Evolutionary conservation across 2,113 vertebrate species (phyloP).

Genomic region (Mohoua ochrocephala): DNA sequence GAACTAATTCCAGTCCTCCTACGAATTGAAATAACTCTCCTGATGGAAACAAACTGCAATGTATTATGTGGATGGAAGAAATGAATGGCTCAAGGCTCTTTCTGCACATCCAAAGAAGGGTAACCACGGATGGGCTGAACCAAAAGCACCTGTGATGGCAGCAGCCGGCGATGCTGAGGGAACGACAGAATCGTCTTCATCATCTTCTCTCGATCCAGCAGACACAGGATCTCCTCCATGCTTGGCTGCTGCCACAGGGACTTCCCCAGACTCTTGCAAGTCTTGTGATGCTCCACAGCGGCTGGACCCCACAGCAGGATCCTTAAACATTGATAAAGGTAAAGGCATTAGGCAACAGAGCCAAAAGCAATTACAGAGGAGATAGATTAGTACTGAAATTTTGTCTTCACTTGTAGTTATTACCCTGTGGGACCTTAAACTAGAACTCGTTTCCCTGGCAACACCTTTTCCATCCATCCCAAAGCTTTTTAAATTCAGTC

Average conservation of each 20-base stretch:
- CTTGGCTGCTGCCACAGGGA: constrained; percentile 92
- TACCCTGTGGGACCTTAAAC: neutral
- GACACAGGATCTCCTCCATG: constrained; percentile 82
- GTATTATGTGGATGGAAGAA: neutral
- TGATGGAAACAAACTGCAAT: neutral
- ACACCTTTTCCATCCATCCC: neutral
- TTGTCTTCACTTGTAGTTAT: neutral
- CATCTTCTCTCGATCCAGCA: constrained; percentile 82
- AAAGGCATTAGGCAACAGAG: neutral
- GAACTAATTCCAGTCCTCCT: neutral
- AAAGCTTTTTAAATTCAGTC: neutral
- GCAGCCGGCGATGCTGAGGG: constrained; percentile 82
- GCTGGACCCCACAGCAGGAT: constrained; percentile 89
- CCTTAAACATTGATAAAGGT: constrained; percentile 59
- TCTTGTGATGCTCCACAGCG: constrained; percentile 90
- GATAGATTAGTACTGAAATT: neutral
- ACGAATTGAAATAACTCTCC: neutral
- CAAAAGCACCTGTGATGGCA: constrained; percentile 74
- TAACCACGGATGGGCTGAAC: neutral
- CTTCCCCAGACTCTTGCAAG: constrained; percentile 84
- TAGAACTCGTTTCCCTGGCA: neutral
- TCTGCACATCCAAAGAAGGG: neutral
- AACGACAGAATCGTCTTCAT: constrained; percentile 82
- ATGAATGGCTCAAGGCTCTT: neutral
- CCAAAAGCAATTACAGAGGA: neutral